Evolutionary conservation across 2,113 vertebrate species (phyloP).

Genomic region (Melospiza melodia): DNA sequence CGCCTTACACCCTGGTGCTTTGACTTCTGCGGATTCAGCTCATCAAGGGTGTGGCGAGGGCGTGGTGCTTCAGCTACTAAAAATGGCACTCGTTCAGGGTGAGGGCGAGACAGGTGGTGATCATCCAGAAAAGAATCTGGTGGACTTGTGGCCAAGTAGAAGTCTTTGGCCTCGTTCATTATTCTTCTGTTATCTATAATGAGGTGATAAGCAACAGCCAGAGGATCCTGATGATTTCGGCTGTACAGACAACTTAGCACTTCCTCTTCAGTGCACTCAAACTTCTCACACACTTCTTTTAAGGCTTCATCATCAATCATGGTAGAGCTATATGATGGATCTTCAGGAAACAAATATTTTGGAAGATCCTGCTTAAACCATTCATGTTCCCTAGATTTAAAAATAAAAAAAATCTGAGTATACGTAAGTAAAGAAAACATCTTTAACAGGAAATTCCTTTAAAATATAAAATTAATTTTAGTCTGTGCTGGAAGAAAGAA

Average conservation of each 20-base stretch:
- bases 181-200: conserved; percentile 99
- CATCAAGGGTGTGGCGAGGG: conserved; percentile 92
- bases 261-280: conserved; percentile 96
- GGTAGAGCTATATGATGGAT: conserved; percentile 92
- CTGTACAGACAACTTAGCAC: conserved; percentile 93
- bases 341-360: conserved; percentile 97
- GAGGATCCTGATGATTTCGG: conserved; percentile 92
- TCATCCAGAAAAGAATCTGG: conserved; percentile 96
- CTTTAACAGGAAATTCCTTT: background rate
- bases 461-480: background rate
- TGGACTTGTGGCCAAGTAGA: conserved; percentile 95
- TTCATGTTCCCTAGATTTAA: conserved; percentile 88
- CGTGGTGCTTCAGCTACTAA: conserved; percentile 88
- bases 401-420: background rate
- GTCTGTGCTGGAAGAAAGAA: background rate
- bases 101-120: conserved; percentile 85
- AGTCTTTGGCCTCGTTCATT: conserved; percentile 98
- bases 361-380: conserved; percentile 98
- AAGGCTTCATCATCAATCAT: conserved; percentile 99
- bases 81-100: conserved; percentile 94
- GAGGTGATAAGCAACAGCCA: conserved; percentile 95
- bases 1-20: conserved; percentile 94
- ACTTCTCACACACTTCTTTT: conserved; percentile 98
- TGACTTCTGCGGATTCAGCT: conserved; percentile 96
- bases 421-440: background rate